Evolutionary conservation across 2,797 vertebrate species (phyloP), one percentile per base, ranked within the genome.

Genomic region (Discoglossus pictus): DNA sequence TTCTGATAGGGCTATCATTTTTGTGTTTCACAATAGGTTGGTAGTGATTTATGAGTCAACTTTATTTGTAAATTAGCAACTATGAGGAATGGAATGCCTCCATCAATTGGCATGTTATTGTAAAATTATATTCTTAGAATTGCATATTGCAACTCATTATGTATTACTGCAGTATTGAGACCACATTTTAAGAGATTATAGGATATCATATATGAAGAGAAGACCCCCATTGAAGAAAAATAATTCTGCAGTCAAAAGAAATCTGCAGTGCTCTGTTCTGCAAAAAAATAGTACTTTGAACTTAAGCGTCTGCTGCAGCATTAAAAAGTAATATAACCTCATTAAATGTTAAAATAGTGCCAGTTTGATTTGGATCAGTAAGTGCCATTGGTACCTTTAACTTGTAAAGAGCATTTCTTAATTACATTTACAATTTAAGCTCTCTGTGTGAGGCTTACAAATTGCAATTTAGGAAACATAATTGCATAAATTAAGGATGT

Each of bases 331-430:
- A 25, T 20, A 48, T 2, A 48, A 20, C 23, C 23, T 48, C 46
- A 24, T 48, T 48, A 24, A 48, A 24, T 48, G 20, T 25, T 48
- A 46, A 46, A 4, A 46, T 46, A 46, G 43, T 21, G 4, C 21
- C 21, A 24, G 18, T 25, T 48, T 23, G 21, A 25, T 13, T 48
- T 48, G 20, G 1, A 46, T 46, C 18, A 46, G 43, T 46, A 48
- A 48, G 23, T 48, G 46, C 46, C 46, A 48, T 9, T 24, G 21
- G 23, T 48, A 24, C 21, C 43, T 46, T 46, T 20, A 46, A 46
- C 21, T 24, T 48, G n/a, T n/a, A n/a, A 48, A 20, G 43, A 46
- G 17, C 1, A 7, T 48, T 23, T 48, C 5, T 10, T 31, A 31
- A 31, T 31, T 31, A 8, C 11, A 48, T 48, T 25, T 48, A 12